Conservation (phyloP, 2,113 vertebrate genomes). For the Natator depressus region DNA sequence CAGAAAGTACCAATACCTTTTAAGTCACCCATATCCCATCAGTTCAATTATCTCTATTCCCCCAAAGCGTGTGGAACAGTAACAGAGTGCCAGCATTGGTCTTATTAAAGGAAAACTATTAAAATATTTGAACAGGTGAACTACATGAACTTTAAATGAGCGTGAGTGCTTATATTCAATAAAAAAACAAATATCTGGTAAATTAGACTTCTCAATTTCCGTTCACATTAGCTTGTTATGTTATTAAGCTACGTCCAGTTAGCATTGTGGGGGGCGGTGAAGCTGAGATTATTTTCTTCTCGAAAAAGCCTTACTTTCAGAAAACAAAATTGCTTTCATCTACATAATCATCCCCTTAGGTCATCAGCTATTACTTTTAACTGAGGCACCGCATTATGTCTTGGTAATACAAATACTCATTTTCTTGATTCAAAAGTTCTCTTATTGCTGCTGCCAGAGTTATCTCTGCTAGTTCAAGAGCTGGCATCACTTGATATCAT, state of each 20-base stretch:
- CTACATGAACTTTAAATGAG: background rate
- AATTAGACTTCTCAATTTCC: constrained; percentile 26
- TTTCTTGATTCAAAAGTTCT: constrained; percentile 48
- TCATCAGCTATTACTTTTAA: constrained; percentile 50
- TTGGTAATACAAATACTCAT: constrained; percentile 52
- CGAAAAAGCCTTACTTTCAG: background rate
- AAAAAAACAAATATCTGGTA: background rate
- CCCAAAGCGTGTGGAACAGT: background rate
- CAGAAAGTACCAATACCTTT: background rate
- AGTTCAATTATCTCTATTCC: constrained; percentile 1
- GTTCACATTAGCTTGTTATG: background rate
- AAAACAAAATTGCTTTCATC: constrained; percentile 52
- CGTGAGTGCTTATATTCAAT: background rate
- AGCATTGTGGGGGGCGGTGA: background rate
- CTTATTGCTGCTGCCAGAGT: constrained; percentile 45
- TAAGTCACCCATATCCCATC: background rate
- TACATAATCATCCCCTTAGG: constrained; percentile 48
- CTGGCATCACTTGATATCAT: background rate
- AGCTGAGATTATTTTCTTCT: constrained; percentile 22
- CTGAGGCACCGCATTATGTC: constrained; percentile 8
- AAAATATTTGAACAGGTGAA: constrained; percentile 19
- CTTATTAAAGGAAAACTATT: background rate
- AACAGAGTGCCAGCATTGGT: background rate
- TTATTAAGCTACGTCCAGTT: constrained; percentile 28
- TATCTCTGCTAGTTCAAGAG: background rate